phyloP scores from a whole-genome alignment of 2,113 vertebrate species.

The crab-eating macaque (Macaca fascicularis) region DNA sequence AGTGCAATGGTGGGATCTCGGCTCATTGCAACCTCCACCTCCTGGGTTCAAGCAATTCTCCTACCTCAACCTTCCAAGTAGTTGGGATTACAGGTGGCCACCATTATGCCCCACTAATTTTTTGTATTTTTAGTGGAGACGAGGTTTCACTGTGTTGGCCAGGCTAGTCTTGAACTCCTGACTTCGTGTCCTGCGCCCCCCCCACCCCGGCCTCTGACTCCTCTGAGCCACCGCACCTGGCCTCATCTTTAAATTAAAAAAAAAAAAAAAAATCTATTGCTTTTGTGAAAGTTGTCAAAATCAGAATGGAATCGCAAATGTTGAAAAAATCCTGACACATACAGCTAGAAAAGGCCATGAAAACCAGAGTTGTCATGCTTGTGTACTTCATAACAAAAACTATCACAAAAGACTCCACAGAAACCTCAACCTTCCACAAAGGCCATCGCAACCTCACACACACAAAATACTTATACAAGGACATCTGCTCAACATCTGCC shows the following conservation, averaged over 20 bases:
- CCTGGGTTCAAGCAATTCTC: too few relatives aligned
- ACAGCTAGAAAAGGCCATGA: background rate
- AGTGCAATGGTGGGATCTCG: too few relatives aligned
- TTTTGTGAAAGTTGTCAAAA: background rate
- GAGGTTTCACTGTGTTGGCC: too few relatives aligned
- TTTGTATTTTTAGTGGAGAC: too few relatives aligned
- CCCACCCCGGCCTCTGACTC: fast-evolving
- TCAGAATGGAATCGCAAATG: background rate
- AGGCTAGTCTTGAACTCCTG: too few relatives aligned
- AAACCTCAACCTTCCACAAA: background rate
- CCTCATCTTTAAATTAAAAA: too few relatives aligned
- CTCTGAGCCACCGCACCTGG: too few relatives aligned
- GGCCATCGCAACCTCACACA: background rate
- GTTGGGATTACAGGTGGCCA: too few relatives aligned
- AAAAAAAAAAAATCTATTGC: background rate
- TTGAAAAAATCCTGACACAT: background rate
- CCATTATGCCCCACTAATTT: too few relatives aligned
- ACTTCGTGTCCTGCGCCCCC: too few relatives aligned
- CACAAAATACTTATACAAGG: background rate
- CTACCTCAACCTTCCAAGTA: too few relatives aligned
- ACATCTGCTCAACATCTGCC: background rate
- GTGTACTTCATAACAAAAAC: background rate
- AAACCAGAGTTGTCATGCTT: background rate
- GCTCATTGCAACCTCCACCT: too few relatives aligned
- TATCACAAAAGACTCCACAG: background rate